A percentile compares a stretch with the other conserved stretches of the same genome.
phyloP scores from a whole-genome alignment of 2,888 invertebrate species.

The Apamea monoglypha region DNA sequence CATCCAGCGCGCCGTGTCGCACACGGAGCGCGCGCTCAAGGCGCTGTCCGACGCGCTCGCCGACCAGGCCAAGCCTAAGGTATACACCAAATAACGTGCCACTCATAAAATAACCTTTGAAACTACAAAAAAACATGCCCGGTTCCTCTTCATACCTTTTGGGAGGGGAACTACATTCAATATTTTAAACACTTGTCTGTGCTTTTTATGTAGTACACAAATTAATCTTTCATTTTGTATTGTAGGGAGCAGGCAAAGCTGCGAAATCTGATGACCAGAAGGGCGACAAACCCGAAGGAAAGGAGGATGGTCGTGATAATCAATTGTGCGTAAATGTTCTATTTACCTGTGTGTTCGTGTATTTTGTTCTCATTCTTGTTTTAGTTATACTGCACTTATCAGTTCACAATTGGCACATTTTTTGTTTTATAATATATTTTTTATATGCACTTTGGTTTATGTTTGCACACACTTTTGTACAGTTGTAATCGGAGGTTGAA shows the following conservation, averaged over 20 bases:
- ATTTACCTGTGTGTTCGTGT: background rate
- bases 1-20: slow-evolving; percentile 97
- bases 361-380: slow-evolving; percentile 12
- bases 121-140: background rate
- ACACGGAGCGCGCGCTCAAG: slow-evolving; percentile 98
- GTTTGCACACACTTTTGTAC: slow-evolving; percentile 50
- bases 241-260: slow-evolving; percentile 70
- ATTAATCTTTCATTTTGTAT: background rate
- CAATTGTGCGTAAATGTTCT: slow-evolving; percentile 90
- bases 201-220: background rate
- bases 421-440: slow-evolving; percentile 15
- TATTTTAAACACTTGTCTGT: background rate
- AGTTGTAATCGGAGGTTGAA: slow-evolving; percentile 44
- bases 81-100: background rate
- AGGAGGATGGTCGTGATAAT: slow-evolving; percentile 95
- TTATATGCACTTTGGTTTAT: slow-evolving; percentile 29
- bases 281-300: slow-evolving; percentile 89
- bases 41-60: slow-evolving; percentile 97
- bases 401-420: slow-evolving; percentile 1
- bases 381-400: background rate
- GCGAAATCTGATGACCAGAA: slow-evolving; percentile 81
- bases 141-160: background rate
- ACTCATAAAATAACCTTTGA: background rate
- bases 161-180: background rate
- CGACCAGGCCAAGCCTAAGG: slow-evolving; percentile 84